Evolutionary conservation across 2,797 vertebrate species (phyloP).

Genomic region (Chaenodraco wilsoni): DNA sequence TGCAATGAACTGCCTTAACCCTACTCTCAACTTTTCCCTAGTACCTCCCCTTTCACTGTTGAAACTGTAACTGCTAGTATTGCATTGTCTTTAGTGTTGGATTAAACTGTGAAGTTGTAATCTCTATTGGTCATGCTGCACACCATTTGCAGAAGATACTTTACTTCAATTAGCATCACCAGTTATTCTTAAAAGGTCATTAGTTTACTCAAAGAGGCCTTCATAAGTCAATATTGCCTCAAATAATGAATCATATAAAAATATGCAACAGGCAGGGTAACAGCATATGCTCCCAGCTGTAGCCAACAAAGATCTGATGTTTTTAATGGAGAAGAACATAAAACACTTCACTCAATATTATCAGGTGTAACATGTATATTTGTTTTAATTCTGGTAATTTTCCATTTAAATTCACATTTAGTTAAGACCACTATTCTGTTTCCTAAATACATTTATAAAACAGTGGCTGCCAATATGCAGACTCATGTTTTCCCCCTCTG

Average conservation of each 20-base stretch:
- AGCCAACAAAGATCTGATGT: not conserved
- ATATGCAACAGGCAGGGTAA: not conserved
- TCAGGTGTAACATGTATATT: too few species aligned
- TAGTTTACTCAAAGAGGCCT: not conserved
- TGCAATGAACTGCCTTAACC: not conserved
- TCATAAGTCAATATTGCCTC: not conserved
- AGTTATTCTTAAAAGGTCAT: not conserved
- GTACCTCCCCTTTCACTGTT: conserved; percentile 27
- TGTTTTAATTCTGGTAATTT: too few species aligned
- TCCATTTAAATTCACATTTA: too few species aligned
- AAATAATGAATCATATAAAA: not conserved
- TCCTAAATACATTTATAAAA: not conserved
- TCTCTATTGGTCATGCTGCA: not conserved
- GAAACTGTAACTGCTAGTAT: conserved; percentile 22
- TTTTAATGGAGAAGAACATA: not conserved
- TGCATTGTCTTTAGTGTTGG: not conserved
- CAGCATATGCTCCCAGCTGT: not conserved
- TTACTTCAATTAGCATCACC: not conserved
- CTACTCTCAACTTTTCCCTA: not conserved
- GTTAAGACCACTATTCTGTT: too few species aligned
- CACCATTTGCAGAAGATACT: not conserved
- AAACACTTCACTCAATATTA: not conserved
- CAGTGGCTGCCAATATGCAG: not conserved
- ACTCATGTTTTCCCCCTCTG: conserved; percentile 2
- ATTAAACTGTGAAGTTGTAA: not conserved